Evolutionary conservation across 2,888 invertebrate species (phyloP).

Genomic region (Globia sparganii): DNA sequence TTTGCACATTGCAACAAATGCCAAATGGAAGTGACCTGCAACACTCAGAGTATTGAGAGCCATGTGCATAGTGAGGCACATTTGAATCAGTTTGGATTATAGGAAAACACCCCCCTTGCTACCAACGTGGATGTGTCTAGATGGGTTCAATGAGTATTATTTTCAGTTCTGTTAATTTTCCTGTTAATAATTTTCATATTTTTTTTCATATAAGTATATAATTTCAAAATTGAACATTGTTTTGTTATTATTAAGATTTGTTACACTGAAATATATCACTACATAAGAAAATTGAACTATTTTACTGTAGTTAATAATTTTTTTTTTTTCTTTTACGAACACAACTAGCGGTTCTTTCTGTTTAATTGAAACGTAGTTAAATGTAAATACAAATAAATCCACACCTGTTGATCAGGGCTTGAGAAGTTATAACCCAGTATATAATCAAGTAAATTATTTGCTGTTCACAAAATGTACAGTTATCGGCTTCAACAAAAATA

Average conservation of each 20-base stretch:
- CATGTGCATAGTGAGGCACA: slow-evolving; percentile 79
- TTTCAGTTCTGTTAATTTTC: slow-evolving; percentile 56
- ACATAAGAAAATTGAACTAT: slow-evolving; percentile 25
- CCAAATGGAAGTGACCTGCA: slow-evolving; percentile 74
- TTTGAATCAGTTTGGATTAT: slow-evolving; percentile 73
- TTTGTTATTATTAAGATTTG: slow-evolving; percentile 59
- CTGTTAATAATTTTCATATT: slow-evolving; percentile 16
- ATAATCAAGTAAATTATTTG: neutral
- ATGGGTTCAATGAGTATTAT: slow-evolving; percentile 53
- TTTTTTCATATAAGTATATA: slow-evolving; percentile 32
- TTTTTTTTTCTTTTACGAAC: slow-evolving; percentile 1
- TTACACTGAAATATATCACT: slow-evolving; percentile 52
- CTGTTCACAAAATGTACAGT: neutral
- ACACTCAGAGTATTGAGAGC: slow-evolving; percentile 70
- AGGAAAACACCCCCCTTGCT: slow-evolving; percentile 43
- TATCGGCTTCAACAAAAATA: neutral
- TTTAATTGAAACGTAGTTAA: neutral
- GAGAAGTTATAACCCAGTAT: neutral
- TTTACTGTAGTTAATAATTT: slow-evolving; percentile 29
- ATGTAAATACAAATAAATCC: neutral
- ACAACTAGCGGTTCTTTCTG: neutral
- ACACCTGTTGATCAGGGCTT: neutral
- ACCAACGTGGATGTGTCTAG: slow-evolving; percentile 54
- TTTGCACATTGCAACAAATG: slow-evolving; percentile 80
- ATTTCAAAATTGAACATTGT: slow-evolving; percentile 50